Percentiles rank a stretch among this genome's conserved stretches.
These are phyloP conservation scores for Epinephelus lanceolatus DNA, from an alignment of 2,113 vertebrate genomes.

Conservation along the genomic window DNA sequence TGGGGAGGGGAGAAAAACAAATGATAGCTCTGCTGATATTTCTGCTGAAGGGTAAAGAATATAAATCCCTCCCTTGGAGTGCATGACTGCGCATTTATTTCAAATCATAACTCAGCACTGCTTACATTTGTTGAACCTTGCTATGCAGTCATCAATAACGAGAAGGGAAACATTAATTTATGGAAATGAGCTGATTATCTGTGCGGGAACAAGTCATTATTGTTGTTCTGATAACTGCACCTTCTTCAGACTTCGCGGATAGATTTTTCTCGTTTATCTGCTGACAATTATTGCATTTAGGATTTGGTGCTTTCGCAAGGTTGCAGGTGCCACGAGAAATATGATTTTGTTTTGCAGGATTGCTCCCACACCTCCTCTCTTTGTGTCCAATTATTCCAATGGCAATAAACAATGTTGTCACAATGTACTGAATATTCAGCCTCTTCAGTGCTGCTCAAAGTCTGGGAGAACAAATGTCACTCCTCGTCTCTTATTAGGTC, in stretches of 20 bases:
- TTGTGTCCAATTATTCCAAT: conserved; percentile 31
- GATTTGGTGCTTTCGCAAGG: conserved; percentile 16
- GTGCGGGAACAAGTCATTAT: conserved; percentile 60
- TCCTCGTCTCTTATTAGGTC: conserved; percentile 23
- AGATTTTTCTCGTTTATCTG: conserved; percentile 33
- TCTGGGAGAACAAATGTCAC: conserved; percentile 8
- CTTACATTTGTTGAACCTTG: conserved; percentile 67
- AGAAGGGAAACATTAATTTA: conserved; percentile 59
- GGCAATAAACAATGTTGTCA: conserved; percentile 11
- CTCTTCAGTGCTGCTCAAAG: conserved; percentile 21
- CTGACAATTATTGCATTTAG: conserved; percentile 36
- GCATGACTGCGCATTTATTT: conserved; percentile 75
- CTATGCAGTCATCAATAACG: conserved; percentile 65
- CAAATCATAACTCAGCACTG: conserved; percentile 71
- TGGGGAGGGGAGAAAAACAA: conserved; percentile 72
- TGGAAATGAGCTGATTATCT: conserved; percentile 69
- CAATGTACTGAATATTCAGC: not conserved
- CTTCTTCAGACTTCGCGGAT: conserved; percentile 38
- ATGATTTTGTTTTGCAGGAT: conserved; percentile 14
- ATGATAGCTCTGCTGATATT: conserved; percentile 72
- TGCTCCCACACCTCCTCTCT: not conserved
- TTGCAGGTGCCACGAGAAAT: conserved; percentile 32
- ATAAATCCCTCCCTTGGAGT: conserved; percentile 71
- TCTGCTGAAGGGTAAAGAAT: conserved; percentile 74
- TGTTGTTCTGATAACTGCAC: conserved; percentile 50